Base-by-base conservation (phyloP, 2,797 vertebrate species). In the Melanotaenia boesemani region DNA sequence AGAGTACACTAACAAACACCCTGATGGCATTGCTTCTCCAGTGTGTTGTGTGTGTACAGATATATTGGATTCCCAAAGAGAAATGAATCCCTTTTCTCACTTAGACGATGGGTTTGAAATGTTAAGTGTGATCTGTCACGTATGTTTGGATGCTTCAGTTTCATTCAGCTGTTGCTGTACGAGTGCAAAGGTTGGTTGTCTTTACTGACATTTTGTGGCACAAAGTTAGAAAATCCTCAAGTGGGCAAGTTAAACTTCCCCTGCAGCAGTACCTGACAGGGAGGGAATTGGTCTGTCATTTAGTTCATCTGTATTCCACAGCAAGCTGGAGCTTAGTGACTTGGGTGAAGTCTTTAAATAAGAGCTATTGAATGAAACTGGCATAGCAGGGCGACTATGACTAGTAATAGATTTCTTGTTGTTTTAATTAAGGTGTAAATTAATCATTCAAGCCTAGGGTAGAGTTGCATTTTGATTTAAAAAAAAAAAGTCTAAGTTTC, bases 1-100 rank as follows among this genome's bases (percentile, higher is more conserved):
- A 30, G 93, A 91, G 92, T 86, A 84, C 88, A 85, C 83, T 93
- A 89, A 89, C 20, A 4, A 58, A 65, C 61, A 71, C 66, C 11
- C 70, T 75, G 58, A 80, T 63, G 44, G 66, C 74, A 70, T 83
- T 84, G 85, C 78, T 77, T 69, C 71, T 44, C 60, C 48, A 37
- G 70, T 22, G 39, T 55, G 83, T 67, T 80, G 77, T 81, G 73
- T 34, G 68, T 74, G 59, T 28, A 28, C 32, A 67, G 68, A 81
- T 71, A 77, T 84, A 85, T 89, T 90, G 83, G 84, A 83, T 87
- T 72, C 81, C 71, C 57, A 72, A 77, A 82, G 67, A 59, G 57
- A 81, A 87, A 77, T 66, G 22, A 82, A 73, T 60, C 57, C 54
- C 60, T 79, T 89, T 86, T 72, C 78, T 91, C 80, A 87, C 70